Conservation (phyloP, 2,888 invertebrate genomes). For the Pelosia muscerda region DNA sequence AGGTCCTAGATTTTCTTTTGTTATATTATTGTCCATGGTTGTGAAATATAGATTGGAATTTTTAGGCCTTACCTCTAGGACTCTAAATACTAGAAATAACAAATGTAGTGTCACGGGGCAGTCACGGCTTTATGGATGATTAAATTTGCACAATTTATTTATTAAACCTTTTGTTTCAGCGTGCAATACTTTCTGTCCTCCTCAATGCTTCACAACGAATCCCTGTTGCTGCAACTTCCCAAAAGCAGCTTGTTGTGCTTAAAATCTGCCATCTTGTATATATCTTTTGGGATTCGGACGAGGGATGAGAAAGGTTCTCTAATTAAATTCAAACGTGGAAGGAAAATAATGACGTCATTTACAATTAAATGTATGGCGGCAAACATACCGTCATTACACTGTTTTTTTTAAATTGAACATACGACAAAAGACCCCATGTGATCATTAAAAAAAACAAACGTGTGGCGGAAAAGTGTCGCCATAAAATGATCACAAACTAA, state of each 20-base stretch:
- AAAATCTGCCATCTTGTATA: slow-evolving; percentile 61
- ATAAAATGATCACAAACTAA: not conserved
- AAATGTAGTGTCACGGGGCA: no score
- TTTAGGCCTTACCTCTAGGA: no score
- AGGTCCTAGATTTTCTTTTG: no score
- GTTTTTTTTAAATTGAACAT: not conserved
- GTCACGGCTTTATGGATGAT: not conserved
- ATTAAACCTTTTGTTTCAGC: slow-evolving; percentile 56
- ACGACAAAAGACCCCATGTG: not conserved
- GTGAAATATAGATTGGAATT: no score
- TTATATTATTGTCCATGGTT: no score
- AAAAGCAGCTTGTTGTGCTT: slow-evolving; percentile 72
- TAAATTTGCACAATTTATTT: not conserved
- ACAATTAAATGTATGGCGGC: not conserved
- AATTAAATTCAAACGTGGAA: slow-evolving; percentile 1
- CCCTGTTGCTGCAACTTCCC: slow-evolving; percentile 80
- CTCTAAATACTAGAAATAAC: no score
- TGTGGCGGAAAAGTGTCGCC: not conserved
- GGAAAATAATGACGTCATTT: not conserved
- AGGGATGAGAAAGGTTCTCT: not conserved
- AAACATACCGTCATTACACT: not conserved
- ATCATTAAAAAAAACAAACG: not conserved
- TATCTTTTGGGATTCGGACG: slow-evolving; percentile 63
- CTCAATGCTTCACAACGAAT: slow-evolving; percentile 76
- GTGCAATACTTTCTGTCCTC: slow-evolving; percentile 74